Percentiles rank a stretch among this genome's conserved stretches.
These are phyloP conservation scores for Amblyornis subalaris DNA, from an alignment of 2,113 vertebrate genomes.

Conservation along the genomic window DNA sequence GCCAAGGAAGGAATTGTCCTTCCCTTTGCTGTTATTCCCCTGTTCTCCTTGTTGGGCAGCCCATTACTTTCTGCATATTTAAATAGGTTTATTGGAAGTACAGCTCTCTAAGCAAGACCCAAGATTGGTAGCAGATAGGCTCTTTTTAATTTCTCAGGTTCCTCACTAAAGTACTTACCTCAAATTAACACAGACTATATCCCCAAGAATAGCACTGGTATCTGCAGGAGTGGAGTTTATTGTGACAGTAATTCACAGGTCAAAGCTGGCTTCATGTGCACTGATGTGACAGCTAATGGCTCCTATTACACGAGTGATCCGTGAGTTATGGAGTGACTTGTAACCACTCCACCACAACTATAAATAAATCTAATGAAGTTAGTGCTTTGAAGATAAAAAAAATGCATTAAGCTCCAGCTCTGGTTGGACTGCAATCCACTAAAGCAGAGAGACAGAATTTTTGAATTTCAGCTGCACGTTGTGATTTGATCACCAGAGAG, in stretches of 20 bases:
- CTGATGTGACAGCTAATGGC: constrained; percentile 56
- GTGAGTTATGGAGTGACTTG: constrained; percentile 22
- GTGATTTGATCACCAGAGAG: not conserved
- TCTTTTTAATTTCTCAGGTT: constrained; percentile 29
- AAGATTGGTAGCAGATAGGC: not conserved
- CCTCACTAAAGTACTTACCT: constrained; percentile 5
- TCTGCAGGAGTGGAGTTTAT: constrained; percentile 23
- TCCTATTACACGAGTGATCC: not conserved
- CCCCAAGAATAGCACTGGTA: not conserved
- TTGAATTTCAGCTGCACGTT: not conserved
- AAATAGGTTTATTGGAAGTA: constrained; percentile 3
- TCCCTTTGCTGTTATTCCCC: not conserved
- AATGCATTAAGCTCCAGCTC: not conserved
- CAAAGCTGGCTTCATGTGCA: constrained; percentile 21
- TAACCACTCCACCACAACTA: not conserved
- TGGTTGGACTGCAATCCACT: not conserved
- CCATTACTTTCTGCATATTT: constrained; percentile 25
- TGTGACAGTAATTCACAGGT: constrained; percentile 57
- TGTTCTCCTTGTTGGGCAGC: not conserved
- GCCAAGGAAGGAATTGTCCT: not conserved
- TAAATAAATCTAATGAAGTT: constrained; percentile 43
- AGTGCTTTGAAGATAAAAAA: not conserved
- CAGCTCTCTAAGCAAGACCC: not conserved
- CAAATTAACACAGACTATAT: constrained; percentile 40
- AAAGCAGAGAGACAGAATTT: not conserved